phyloP scores from a whole-genome alignment of 2,113 vertebrate species.

The Chionodraco myersi region DNA sequence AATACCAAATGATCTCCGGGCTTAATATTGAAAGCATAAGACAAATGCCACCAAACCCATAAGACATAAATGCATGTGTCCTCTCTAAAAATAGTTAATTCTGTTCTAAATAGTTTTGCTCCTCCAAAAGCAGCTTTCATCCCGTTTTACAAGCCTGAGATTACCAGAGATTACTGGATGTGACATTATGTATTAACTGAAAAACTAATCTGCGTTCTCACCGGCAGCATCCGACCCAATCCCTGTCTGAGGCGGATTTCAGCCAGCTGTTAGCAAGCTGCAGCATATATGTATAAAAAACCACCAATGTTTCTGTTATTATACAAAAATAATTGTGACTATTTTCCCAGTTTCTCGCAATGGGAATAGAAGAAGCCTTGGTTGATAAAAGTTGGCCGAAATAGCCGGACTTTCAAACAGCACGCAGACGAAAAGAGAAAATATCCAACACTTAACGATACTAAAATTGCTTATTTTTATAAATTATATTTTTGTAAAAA shows the following conservation, averaged over 20 bases:
- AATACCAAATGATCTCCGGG: neutral
- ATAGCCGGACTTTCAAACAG: neutral
- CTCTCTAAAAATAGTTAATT: constrained; percentile 5
- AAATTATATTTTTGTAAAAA: too few species aligned
- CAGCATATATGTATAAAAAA: constrained; percentile 2
- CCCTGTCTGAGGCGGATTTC: constrained; percentile 46
- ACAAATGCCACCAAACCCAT: neutral
- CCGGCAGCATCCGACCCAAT: constrained; percentile 30
- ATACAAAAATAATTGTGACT: neutral
- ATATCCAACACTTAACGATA: neutral
- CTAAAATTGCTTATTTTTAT: neutral
- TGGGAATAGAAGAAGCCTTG: neutral
- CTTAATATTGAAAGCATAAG: neutral
- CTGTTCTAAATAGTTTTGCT: constrained; percentile 35
- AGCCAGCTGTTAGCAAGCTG: constrained; percentile 46
- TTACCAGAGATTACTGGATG: constrained; percentile 66
- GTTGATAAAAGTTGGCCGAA: neutral
- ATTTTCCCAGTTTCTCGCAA: neutral
- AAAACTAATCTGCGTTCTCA: constrained; percentile 63
- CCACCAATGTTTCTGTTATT: neutral
- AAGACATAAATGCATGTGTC: neutral
- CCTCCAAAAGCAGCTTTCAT: constrained; percentile 50
- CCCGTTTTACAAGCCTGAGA: constrained; percentile 50
- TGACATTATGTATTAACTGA: constrained; percentile 51
- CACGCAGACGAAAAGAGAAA: neutral